Evolutionary conservation across 30 jellyfish, hydroid and myxozoan species (phyloP), one percentile per base, ranked within the genome.

Genomic region (Turritopsis dohrnii): DNA sequence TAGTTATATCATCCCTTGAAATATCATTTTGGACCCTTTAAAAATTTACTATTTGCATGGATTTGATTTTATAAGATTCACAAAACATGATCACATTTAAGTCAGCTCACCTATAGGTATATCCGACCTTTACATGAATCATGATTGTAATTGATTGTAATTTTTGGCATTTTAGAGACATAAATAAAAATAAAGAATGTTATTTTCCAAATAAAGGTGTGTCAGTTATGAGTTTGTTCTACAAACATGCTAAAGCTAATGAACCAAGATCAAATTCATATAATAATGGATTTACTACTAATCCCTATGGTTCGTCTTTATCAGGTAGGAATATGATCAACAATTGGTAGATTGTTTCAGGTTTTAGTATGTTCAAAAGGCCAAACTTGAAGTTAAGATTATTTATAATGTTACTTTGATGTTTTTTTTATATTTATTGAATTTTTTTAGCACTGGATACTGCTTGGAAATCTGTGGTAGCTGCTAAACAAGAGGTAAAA

Each of bases 401-500:
- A 5, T 41, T 41, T 41, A 41, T 41, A 41, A 41, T 41, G 13
- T 41, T 41, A 41, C 13, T 41, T 3, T 41, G 5, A 41, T 41
- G 60, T 41, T 5, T 41, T 41, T 41, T 13, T 41, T 5, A 41
- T 5, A 41, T 41, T 41, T 69, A 27, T 7, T 69, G 77, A 7
- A 22, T 20, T 30, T 71, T 88, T 88, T 28, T 29, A 89, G 96
- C 96, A 24, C 69, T 89, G 29, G 83, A 84, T 21, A 75, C 27
- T 84, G 96, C 96, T 20, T 89, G 96, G 96, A 54, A 80, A 69
- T 66, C 88, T 65, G 90, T 84, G 52, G 90, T 95, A 27, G 89
- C 88, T 28, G 83, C 96, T 22, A 89, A 89, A 53, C 85, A 89
- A 73, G 94, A 89, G 90, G 96, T 89, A 52, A 69, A 89, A 8